Evolutionary conservation across 1,140 invertebrate species (phyloP).

Genomic region (Andrena cerasifolii): DNA sequence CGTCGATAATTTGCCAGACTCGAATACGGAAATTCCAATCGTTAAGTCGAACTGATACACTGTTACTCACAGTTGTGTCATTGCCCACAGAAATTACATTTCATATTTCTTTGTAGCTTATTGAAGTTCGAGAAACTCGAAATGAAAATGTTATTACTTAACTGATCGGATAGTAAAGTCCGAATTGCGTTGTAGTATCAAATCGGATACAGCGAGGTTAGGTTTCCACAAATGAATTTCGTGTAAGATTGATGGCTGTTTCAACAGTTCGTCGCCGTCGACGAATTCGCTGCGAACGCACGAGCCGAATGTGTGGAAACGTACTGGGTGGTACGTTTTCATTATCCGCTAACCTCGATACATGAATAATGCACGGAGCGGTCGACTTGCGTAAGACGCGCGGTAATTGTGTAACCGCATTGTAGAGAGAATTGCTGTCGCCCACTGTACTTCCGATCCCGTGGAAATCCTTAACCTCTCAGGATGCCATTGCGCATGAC

Average conservation of each 20-base stretch:
- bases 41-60: too few relatives aligned
- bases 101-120: too few relatives aligned
- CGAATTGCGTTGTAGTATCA: too few relatives aligned
- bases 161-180: too few relatives aligned
- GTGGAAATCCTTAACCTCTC: neutral
- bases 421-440: constrained; percentile 6
- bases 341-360: constrained; percentile 55
- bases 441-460: constrained; percentile 33
- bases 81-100: too few relatives aligned
- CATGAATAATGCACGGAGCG: constrained; percentile 55
- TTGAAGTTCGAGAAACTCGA: too few relatives aligned
- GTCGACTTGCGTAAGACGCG: constrained; percentile 55
- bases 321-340: constrained; percentile 49
- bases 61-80: too few relatives aligned
- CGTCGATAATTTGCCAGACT: too few relatives aligned
- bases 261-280: constrained; percentile 15
- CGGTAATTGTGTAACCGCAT: constrained; percentile 48
- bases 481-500: neutral
- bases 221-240: neutral
- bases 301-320: constrained; percentile 24
- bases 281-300: constrained; percentile 27
- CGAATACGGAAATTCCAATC: too few relatives aligned
- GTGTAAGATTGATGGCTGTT: too few relatives aligned
- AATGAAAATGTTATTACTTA: too few relatives aligned
- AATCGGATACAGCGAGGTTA: neutral